Evolutionary conservation across 35 echinoderm and acorn worm genomes (phyloP).

Genomic region (Heliocidaris tuberculata): DNA sequence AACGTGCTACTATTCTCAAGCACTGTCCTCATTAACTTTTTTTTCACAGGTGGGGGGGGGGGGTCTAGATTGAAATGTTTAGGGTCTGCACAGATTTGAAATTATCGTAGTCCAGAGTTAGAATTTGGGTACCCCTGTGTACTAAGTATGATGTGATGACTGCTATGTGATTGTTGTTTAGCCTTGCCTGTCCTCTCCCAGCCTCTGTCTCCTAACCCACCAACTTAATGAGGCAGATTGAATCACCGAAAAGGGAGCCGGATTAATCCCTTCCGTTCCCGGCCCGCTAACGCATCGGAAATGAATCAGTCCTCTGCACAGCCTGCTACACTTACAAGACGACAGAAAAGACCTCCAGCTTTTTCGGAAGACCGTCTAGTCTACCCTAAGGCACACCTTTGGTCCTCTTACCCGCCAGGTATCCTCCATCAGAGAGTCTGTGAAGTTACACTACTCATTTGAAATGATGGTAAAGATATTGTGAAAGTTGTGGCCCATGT

Average conservation of each 20-base stretch:
- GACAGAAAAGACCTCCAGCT: neutral
- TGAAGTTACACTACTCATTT: neutral
- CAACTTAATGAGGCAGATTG: conserved; percentile 36
- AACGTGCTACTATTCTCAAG: no score
- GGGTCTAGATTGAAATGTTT: no score
- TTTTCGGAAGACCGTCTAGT: neutral
- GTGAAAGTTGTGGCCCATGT: neutral
- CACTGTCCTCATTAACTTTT: no score
- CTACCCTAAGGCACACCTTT: neutral
- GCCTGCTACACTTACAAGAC: neutral
- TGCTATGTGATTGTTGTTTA: neutral
- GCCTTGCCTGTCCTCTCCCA: neutral
- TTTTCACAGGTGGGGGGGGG: no score
- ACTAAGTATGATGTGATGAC: neutral
- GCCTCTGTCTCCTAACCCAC: neutral
- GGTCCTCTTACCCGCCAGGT: neutral
- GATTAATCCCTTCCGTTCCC: conserved; percentile 35
- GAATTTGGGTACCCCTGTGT: neutral
- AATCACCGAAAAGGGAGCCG: conserved; percentile 22
- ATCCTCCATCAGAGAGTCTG: neutral
- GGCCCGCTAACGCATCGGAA: conserved; percentile 40
- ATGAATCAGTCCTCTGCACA: conserved; percentile 15
- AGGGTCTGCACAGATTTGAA: no score
- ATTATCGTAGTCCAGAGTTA: no score
- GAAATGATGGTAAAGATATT: neutral